Evolutionary conservation across 2,888 invertebrate species (phyloP).

Genomic region (Apodemia duryi): DNA sequence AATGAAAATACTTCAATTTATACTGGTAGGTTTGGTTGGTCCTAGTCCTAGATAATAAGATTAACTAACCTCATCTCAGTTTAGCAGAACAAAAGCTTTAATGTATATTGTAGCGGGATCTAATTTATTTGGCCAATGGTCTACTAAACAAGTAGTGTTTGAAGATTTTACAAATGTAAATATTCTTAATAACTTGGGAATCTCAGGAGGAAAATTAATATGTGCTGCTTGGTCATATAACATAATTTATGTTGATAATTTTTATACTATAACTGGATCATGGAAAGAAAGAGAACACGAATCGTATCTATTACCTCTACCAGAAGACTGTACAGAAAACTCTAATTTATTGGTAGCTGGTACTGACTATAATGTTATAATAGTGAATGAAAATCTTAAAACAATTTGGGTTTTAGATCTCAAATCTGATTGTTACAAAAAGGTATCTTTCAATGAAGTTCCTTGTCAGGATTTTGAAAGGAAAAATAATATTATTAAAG

Average conservation of each 20-base stretch:
- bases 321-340: conserved; percentile 36
- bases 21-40: too few relatives aligned
- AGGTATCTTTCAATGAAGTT: conserved; percentile 42
- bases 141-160: conserved; percentile 38
- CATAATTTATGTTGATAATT: conserved; percentile 43
- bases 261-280: conserved; percentile 52
- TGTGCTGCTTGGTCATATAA: conserved; percentile 65
- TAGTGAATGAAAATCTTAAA: conserved; percentile 40
- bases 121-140: conserved; percentile 70
- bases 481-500: conserved; percentile 43
- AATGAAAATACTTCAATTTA: too few relatives aligned
- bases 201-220: conserved; percentile 37
- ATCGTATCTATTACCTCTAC: conserved; percentile 41
- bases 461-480: conserved; percentile 36
- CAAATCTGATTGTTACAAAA: conserved; percentile 41
- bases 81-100: too few relatives aligned
- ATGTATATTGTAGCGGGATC: conserved; percentile 54
- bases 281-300: conserved; percentile 47
- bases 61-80: too few relatives aligned
- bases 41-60: too few relatives aligned
- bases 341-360: conserved; percentile 43
- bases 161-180: conserved; percentile 41
- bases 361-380: conserved; percentile 52
- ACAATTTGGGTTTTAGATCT: conserved; percentile 48
- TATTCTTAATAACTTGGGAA: conserved; percentile 31